A percentile compares a stretch with the other conserved stretches of the same genome.
phyloP scores from a whole-genome alignment of 2,888 invertebrate genomes.

The Acrobasis consociella region DNA sequence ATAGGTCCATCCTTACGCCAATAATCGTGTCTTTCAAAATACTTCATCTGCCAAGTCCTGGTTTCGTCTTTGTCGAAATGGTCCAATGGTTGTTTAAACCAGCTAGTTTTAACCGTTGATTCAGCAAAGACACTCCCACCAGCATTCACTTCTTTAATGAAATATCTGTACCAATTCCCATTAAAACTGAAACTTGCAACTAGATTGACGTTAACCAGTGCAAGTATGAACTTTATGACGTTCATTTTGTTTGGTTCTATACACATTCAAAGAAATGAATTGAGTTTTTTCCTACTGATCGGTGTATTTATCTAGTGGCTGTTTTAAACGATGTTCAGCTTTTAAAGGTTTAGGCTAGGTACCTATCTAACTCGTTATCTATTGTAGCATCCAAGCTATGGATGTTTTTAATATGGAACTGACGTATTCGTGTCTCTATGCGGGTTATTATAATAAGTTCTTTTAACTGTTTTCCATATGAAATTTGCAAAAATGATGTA shows the following conservation, averaged over 20 bases:
- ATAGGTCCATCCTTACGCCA: conserved; percentile 61
- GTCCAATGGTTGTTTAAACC: conserved; percentile 65
- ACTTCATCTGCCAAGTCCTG: conserved; percentile 65
- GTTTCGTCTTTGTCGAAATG: conserved; percentile 58
- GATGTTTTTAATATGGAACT: conserved; percentile 11
- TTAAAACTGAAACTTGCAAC: conserved; percentile 44
- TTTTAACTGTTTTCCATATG: neutral
- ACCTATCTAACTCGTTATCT: neutral
- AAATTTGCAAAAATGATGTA: neutral
- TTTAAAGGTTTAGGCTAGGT: neutral
- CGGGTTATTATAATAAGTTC: conserved; percentile 17
- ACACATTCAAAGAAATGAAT: no score
- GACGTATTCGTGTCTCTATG: conserved; percentile 15
- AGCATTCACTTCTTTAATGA: conserved; percentile 46
- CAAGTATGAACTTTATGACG: conserved; percentile 34
- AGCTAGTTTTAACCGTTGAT: conserved; percentile 41
- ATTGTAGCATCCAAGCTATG: conserved; percentile 5
- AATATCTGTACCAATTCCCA: conserved; percentile 46
- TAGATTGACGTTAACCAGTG: conserved; percentile 37
- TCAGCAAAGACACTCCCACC: conserved; percentile 36
- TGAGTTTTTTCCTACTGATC: neutral
- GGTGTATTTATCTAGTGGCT: no score
- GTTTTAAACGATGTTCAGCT: neutral
- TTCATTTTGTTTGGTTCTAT: conserved; percentile 34
- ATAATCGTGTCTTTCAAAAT: conserved; percentile 57